These are phyloP conservation scores for Drosophila dives DNA, from an alignment of 2,888 invertebrate genomes.

Conservation along the genomic window DNA sequence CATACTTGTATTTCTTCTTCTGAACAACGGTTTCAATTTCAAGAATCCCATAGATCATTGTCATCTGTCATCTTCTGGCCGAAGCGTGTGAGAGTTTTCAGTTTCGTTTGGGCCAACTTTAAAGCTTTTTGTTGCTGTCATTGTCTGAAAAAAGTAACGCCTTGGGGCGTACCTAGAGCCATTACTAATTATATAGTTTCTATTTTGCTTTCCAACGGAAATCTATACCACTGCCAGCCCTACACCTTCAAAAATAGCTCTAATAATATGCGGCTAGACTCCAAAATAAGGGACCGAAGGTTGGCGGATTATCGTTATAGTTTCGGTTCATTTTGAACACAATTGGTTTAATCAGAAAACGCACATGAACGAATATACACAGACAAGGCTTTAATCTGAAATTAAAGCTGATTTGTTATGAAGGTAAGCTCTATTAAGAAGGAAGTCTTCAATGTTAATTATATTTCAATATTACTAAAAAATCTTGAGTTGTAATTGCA, in stretches of 20 bases:
- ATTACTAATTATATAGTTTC: conserved; percentile 69
- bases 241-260: conserved; percentile 37
- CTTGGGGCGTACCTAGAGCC: conserved; percentile 63
- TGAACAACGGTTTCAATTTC: conserved; percentile 59
- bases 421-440: conserved; percentile 14
- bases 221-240: conserved; percentile 42
- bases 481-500: conserved; percentile 1
- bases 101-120: conserved; percentile 57
- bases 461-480: neutral
- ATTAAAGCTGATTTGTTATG: conserved; percentile 27
- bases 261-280: conserved; percentile 47
- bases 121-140: conserved; percentile 29
- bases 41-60: conserved; percentile 73
- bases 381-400: conserved; percentile 20
- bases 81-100: conserved; percentile 59
- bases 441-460: conserved; percentile 39
- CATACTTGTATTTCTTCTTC: conserved; percentile 36
- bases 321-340: conserved; percentile 4
- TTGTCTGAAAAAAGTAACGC: conserved; percentile 47
- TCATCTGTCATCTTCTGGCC: conserved; percentile 57
- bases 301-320: conserved; percentile 24
- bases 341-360: conserved; percentile 25
- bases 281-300: conserved; percentile 34
- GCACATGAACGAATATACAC: conserved; percentile 18
- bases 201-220: conserved; percentile 66